Evolutionary conservation across 2,113 vertebrate species (phyloP), one percentile per base, ranked within the genome.

Genomic region (Isurus oxyrinchus): DNA sequence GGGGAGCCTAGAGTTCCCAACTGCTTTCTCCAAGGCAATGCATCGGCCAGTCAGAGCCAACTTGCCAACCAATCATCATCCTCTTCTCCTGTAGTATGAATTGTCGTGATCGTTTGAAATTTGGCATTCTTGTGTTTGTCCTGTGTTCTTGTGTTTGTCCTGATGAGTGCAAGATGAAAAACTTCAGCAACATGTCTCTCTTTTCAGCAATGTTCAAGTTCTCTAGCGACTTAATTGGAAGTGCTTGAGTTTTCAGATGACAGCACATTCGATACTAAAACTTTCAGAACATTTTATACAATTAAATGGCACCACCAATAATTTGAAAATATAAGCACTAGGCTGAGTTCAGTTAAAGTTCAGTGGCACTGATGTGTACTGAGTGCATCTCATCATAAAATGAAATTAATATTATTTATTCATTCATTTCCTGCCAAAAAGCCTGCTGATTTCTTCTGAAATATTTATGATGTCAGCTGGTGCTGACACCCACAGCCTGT

Each of bases 381-480:
- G 90, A 94, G 57, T 21, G 61, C 35, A 21, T 23, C 35, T 40
- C 61, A n/a, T 40, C 59, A 5, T 21, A 94, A 94, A 94, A n/a
- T 61, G 59, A 94, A 94, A 66, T 61, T 61, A 93, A 61, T 94
- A 63, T 63, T 94, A 94, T 63, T 94, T 94, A 63, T 94, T 94
- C 90, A 94, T 63, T 94, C 21, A 4, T 63, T 40, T 94, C 90
- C 16, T 94, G 90, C 59, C 90, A 94, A 94, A 63, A 94, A 8
- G 90, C 19, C 81, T 84, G 19, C 81, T 84, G 16, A 40, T 40
- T 94, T 21, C n/a, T 23, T 63, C 61, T 94, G 57, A 94, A 63
- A 94, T 94, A 94, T 94, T 94, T 35, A 94, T 63, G 90, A 90
- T 61, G n/a, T 94, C 59, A 94, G 90, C 14, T 63, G 90, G 59